Conservation (phyloP, 2,113 vertebrate species). For the Pygoscelis antarcticus region DNA sequence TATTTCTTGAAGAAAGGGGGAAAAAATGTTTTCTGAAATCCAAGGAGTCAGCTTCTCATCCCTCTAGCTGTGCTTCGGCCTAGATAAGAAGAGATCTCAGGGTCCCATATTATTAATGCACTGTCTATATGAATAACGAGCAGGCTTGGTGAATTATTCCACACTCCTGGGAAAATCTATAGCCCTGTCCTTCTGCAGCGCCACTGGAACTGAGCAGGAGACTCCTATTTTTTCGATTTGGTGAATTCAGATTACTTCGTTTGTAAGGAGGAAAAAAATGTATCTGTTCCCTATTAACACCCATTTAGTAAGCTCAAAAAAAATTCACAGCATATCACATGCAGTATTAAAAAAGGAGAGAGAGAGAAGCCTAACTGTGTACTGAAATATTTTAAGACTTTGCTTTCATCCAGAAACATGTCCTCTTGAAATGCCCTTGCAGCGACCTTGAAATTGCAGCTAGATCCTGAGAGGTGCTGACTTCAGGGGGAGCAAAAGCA, state of each 20-base stretch:
- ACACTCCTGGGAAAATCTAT: slow-evolving; percentile 81
- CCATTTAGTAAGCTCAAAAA: slow-evolving; percentile 9
- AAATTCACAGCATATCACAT: neutral
- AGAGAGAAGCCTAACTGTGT: neutral
- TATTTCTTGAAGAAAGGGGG: slow-evolving; percentile 60
- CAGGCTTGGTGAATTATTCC: slow-evolving; percentile 79
- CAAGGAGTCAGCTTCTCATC: slow-evolving; percentile 79
- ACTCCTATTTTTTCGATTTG: slow-evolving; percentile 50
- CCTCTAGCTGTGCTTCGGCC: slow-evolving; percentile 73
- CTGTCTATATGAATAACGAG: slow-evolving; percentile 87
- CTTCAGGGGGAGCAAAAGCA: neutral
- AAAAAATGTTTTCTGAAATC: slow-evolving; percentile 77
- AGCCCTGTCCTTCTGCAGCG: slow-evolving; percentile 66
- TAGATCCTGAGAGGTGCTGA: neutral
- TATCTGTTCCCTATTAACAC: neutral
- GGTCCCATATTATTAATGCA: slow-evolving; percentile 86
- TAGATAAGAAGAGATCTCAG: slow-evolving; percentile 84
- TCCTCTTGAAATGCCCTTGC: neutral
- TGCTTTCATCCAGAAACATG: neutral
- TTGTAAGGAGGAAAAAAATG: slow-evolving; percentile 35
- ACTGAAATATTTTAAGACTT: neutral
- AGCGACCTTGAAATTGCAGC: neutral
- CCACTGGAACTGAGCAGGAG: slow-evolving; percentile 51
- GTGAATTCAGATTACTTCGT: slow-evolving; percentile 70
- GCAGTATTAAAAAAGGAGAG: neutral